A percentile compares a stretch with the other conserved stretches of the same genome.
phyloP scores from a whole-genome alignment of 2,888 invertebrate species.

The Rhopalosiphum nymphaeae region DNA sequence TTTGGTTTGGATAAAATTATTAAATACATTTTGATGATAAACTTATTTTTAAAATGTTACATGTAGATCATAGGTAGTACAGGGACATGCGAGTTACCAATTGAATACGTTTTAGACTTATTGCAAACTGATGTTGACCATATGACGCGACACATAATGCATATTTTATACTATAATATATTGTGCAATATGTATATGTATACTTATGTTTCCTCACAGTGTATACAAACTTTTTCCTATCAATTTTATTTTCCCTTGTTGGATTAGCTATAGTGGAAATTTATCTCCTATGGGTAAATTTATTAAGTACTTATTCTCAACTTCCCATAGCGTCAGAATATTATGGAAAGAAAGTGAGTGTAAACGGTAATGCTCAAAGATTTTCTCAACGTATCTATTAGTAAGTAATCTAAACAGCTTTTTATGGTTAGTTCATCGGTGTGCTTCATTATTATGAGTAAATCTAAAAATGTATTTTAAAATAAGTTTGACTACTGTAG shows the following conservation, averaged over 20 bases:
- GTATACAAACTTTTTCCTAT: slow-evolving; percentile 1
- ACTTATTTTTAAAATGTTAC: neutral
- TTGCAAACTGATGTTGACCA: slow-evolving; percentile 21
- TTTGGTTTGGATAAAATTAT: neutral
- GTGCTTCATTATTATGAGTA: neutral
- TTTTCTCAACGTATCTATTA: neutral
- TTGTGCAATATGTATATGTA: neutral
- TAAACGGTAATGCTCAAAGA: neutral
- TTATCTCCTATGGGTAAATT: neutral
- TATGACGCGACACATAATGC: neutral
- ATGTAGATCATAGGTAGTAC: neutral
- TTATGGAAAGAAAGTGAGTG: neutral
- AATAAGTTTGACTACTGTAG: neutral
- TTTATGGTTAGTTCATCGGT: neutral
- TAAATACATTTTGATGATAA: slow-evolving; percentile 3
- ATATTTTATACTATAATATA: slow-evolving; percentile 28
- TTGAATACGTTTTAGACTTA: neutral
- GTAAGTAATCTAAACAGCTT: neutral
- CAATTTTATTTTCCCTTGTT: slow-evolving; percentile 23
- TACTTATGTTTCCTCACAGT: neutral
- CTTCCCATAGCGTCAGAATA: neutral
- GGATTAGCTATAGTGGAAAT: neutral
- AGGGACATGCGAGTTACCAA: neutral
- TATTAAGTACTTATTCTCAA: neutral
- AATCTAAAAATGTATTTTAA: neutral